A percentile compares a stretch with the other conserved stretches of the same genome.
These are phyloP conservation scores for Anoplius nigerrimus DNA, from an alignment of 2,888 invertebrate genomes.

Conservation along the genomic window DNA sequence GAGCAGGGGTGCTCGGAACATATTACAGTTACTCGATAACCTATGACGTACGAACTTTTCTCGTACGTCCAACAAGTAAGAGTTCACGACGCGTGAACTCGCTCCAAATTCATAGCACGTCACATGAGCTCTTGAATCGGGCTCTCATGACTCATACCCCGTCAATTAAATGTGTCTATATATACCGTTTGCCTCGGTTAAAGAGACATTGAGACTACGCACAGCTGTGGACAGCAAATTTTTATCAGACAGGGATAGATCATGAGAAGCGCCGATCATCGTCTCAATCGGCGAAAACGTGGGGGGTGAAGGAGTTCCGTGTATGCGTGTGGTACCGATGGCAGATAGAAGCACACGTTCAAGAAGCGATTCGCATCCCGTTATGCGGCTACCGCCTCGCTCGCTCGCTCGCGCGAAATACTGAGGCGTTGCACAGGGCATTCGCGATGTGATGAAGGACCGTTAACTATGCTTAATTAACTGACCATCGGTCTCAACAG, in stretches of 20 bases:
- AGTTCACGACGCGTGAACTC: too few relatives aligned
- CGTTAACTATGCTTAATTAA: conserved; percentile 54
- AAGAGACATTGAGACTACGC: too few relatives aligned
- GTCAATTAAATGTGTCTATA: too few relatives aligned
- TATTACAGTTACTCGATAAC: too few relatives aligned
- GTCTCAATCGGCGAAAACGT: not conserved
- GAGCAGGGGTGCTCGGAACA: too few relatives aligned
- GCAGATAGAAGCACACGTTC: conserved; percentile 33
- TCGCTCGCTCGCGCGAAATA: conserved; percentile 45
- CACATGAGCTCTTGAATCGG: too few relatives aligned
- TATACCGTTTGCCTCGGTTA: too few relatives aligned
- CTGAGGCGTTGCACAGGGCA: conserved; percentile 35
- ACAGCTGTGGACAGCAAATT: too few relatives aligned
- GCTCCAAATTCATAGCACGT: too few relatives aligned
- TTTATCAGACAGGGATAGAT: not conserved
- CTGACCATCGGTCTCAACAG: conserved; percentile 23
- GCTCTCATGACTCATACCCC: too few relatives aligned
- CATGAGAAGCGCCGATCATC: not conserved
- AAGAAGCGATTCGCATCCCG: conserved; percentile 44
- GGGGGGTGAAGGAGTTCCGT: not conserved
- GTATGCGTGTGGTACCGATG: not conserved
- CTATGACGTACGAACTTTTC: too few relatives aligned
- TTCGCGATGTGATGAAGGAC: conserved; percentile 41
- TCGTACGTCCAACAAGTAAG: too few relatives aligned
- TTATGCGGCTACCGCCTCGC: conserved; percentile 46